Base-by-base conservation (phyloP, 1,140 invertebrate genomes). In the Heliconius nattereri region DNA sequence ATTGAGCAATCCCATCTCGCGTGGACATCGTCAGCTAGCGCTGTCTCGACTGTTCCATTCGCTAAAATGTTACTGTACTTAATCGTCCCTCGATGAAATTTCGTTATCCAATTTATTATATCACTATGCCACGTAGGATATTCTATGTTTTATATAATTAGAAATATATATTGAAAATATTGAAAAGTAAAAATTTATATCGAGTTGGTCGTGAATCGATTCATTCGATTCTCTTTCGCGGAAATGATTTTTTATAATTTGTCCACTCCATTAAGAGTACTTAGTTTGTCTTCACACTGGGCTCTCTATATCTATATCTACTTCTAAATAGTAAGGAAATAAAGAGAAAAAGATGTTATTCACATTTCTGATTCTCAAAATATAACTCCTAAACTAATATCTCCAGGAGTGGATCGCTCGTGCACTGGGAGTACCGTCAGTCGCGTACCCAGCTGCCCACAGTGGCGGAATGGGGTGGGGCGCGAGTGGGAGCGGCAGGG, bases 381-480 rank as follows among this genome's bases (percentile, higher is more conserved):
- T n/a, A 52, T 7, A 57, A 19, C 16, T 8, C 7, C 20, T 57
- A n/a, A n/a, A 57, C n/a, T 57, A 3, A 57, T 23, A 20, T 77
- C 76, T 78, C 1, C 84, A 97, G 97, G 74, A 97, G 96, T 85
- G 97, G 97, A 37, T 95, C 96, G 60, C 94, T 97, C 85, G 92
- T 98, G 84, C 95, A 97, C 83, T 96, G 97, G 91, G 96, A 96
- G 88, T 97, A 97, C 85, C 86, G 91, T 16, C 78, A 79, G 37
- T 83, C 85, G 19, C 90, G 88, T 66, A 80, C 81, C 9, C 84
- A 85, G 73, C 78, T 77, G 23, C 86, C 90, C 2, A 78, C 79
- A 37, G 73, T 89, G 73, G 82, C 78, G 35, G 88, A 89, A 83
- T 90, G 89, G 90, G 90, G 88, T 16, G 88, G 52, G n/a, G 71